Evolutionary conservation across 1,140 invertebrate species (phyloP), one percentile per base, ranked within the genome.

Genomic region (Platorchestia sp.): DNA sequence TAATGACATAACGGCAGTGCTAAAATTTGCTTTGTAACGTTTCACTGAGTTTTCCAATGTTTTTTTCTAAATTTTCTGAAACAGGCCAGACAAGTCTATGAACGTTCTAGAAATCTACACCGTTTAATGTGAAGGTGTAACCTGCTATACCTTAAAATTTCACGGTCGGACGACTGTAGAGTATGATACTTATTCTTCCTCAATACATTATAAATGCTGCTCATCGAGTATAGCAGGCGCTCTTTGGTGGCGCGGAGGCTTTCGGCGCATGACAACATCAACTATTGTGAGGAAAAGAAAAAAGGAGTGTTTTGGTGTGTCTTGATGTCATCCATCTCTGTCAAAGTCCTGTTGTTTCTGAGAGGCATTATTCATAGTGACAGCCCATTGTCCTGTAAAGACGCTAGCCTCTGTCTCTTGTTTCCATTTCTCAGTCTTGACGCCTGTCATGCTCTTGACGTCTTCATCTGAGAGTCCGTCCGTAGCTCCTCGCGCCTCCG

Each of bases 331-430:
- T 90, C 87, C 87, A 90, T 90, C 87, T 90, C 87, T 90, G 87
- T 90, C 87, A 90, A 90, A 90, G 87, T 43, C 41, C 87, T 90
- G 87, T 90, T 90, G 87, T 90, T 90, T 90, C 87, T 90, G 87
- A 42, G 87, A 42, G 87, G 87, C 87, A 90, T 90, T 90, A 90
- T 90, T 90, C 87, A 90, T 36, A 90, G 87, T 90, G 87, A 90
- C 87, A 90, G 87, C 87, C 87, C 44, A 90, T 90, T 90, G 87
- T 90, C 87, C 87, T 90, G 87, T 90, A 90, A 90, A 90, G 87
- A 90, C 87, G 87, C 44, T 44, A 45, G 87, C 44, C 87, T 42
- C 44, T 42, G 87, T 90, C 87, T 42, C 87, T 90, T 90, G 87
- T 90, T 90, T 44, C 41, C 87, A 90, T 90, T 90, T 90, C 87